These are phyloP conservation scores for Bombus vancouverensis DNA, from an alignment of 1,140 invertebrate species.

Conservation along the genomic window DNA sequence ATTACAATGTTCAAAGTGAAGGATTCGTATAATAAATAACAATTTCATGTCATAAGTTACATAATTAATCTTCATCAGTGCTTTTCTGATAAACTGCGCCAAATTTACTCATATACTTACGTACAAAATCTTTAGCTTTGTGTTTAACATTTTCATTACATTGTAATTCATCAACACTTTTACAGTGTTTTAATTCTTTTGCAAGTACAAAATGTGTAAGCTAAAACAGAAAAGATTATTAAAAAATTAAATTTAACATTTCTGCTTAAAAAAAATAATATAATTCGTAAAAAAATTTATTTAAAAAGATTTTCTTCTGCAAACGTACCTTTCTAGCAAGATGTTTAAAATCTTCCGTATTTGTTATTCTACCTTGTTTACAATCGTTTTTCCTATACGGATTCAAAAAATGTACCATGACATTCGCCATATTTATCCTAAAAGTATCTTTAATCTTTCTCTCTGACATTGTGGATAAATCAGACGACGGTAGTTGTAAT, in stretches of 20 bases:
- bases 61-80: slow-evolving; percentile 83
- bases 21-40: slow-evolving; percentile 73
- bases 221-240: slow-evolving; percentile 84
- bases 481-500: slow-evolving; percentile 73
- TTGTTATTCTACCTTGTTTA: slow-evolving; percentile 91
- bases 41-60: slow-evolving; percentile 65
- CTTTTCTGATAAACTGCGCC: slow-evolving; percentile 87
- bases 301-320: not conserved
- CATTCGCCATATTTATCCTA: slow-evolving; percentile 92
- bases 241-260: not conserved
- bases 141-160: slow-evolving; percentile 96
- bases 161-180: slow-evolving; percentile 92
- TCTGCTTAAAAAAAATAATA: not conserved
- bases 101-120: slow-evolving; percentile 98
- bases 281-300: not conserved
- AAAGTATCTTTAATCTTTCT: slow-evolving; percentile 94
- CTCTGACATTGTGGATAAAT: slow-evolving; percentile 78
- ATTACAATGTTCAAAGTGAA: slow-evolving; percentile 58
- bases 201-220: slow-evolving; percentile 98
- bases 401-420: slow-evolving; percentile 95
- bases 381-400: slow-evolving; percentile 94
- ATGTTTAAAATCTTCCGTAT: slow-evolving; percentile 97
- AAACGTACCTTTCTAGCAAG: slow-evolving; percentile 93
- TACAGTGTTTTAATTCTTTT: slow-evolving; percentile 97
- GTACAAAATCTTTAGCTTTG: slow-evolving; percentile 97